phyloP scores from a whole-genome alignment of 1,140 invertebrate genomes.

The Apis mellifera region DNA sequence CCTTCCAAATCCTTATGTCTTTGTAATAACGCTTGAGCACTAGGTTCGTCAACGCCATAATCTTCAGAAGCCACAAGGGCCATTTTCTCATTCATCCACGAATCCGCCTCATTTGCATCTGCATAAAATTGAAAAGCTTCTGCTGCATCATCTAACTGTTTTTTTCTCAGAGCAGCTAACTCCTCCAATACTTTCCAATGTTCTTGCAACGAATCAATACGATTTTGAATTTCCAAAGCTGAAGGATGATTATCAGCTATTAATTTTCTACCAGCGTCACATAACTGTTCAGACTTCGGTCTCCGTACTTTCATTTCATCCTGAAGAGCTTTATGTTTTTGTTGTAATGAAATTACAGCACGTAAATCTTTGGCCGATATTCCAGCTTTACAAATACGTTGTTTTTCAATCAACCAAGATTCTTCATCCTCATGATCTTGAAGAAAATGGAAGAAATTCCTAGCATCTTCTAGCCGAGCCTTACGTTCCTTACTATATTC shows the following conservation, averaged over 20 bases:
- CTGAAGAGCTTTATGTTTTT: slow-evolving; percentile 96
- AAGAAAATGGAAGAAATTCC: slow-evolving; percentile 97
- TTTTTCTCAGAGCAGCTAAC: slow-evolving; percentile 90
- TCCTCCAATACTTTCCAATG: slow-evolving; percentile 94
- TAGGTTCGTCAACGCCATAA: slow-evolving; percentile 94
- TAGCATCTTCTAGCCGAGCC: slow-evolving; percentile 92
- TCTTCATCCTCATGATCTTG: slow-evolving; percentile 97
- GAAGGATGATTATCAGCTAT: slow-evolving; percentile 90
- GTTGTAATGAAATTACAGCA: slow-evolving; percentile 93
- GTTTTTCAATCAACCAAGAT: slow-evolving; percentile 96
- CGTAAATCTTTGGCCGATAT: slow-evolving; percentile 96
- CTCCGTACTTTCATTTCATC: slow-evolving; percentile 95
- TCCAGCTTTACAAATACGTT: slow-evolving; percentile 93
- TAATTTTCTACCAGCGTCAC: slow-evolving; percentile 87
- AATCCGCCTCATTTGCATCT: slow-evolving; percentile 98
- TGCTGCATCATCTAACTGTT: slow-evolving; percentile 95
- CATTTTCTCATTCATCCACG: slow-evolving; percentile 97
- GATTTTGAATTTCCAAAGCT: slow-evolving; percentile 88
- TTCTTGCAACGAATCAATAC: slow-evolving; percentile 90
- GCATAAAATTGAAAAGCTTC: slow-evolving; percentile 97
- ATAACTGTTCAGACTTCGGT: slow-evolving; percentile 90
- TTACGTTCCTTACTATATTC: slow-evolving; percentile 90
- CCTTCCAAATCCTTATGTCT: slow-evolving; percentile 94
- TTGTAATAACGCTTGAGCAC: slow-evolving; percentile 91
- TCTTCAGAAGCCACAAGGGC: slow-evolving; percentile 93